phyloP scores from a whole-genome alignment of 2,113 vertebrate species.

The Antigone vipio region DNA sequence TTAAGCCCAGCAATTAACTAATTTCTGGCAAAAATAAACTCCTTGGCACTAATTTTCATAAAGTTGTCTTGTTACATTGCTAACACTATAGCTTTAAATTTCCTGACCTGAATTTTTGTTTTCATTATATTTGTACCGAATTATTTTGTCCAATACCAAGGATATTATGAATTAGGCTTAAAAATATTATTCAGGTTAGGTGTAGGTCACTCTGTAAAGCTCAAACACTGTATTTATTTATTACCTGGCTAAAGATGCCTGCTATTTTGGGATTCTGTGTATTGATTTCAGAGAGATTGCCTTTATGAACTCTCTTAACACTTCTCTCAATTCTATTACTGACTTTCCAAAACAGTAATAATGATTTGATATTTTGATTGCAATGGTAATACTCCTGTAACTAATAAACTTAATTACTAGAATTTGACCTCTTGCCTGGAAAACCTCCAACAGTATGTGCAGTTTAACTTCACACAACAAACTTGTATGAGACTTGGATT shows the following conservation, averaged over 20 bases:
- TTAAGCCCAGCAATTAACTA: not conserved
- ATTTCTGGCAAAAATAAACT: slow-evolving; percentile 1
- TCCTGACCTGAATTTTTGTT: not conserved
- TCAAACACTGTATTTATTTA: not conserved
- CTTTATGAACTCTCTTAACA: not conserved
- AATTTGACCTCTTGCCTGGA: not conserved
- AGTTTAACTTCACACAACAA: not conserved
- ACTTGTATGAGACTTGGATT: not conserved
- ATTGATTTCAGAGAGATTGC: not conserved
- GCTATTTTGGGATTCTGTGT: not conserved
- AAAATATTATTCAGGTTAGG: not conserved
- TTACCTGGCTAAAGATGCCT: not conserved
- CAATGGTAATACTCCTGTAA: not conserved
- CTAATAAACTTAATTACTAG: not conserved
- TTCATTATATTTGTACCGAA: not conserved
- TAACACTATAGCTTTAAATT: not conserved
- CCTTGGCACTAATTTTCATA: not conserved
- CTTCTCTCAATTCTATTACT: not conserved
- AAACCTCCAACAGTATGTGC: not conserved
- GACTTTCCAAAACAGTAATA: not conserved
- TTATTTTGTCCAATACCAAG: not conserved
- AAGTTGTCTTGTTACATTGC: not conserved
- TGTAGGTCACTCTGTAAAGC: not conserved
- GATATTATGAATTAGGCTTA: not conserved
- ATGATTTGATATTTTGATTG: not conserved